Percentiles rank a stretch among this genome's conserved stretches.
Evolutionary conservation across 1,140 invertebrate species (phyloP).

Genomic region (Gryllus bimaculatus): DNA sequence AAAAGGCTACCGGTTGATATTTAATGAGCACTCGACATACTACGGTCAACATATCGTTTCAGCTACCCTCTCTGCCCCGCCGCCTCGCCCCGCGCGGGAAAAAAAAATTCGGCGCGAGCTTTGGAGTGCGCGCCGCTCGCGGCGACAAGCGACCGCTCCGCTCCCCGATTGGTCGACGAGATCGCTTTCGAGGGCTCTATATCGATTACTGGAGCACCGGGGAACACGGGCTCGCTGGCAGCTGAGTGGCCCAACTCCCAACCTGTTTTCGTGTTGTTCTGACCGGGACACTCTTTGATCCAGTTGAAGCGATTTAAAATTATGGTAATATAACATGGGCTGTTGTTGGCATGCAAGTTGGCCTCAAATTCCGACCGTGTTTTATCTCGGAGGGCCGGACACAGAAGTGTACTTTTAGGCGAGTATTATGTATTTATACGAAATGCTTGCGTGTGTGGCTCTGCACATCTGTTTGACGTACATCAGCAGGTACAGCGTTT

Average conservation of each 20-base stretch:
- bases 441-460: too few relatives aligned
- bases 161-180: not conserved
- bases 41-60: not conserved
- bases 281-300: not conserved
- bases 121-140: not conserved
- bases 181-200: not conserved
- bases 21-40: not conserved
- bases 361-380: too few relatives aligned
- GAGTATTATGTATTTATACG: too few relatives aligned
- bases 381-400: too few relatives aligned
- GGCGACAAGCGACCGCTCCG: not conserved
- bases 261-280: not conserved
- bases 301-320: too few relatives aligned
- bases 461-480: too few relatives aligned
- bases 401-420: too few relatives aligned
- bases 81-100: not conserved
- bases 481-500: too few relatives aligned
- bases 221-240: not conserved
- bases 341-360: too few relatives aligned
- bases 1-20: conserved; percentile 4
- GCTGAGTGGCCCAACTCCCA: not conserved
- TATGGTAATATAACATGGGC: too few relatives aligned
- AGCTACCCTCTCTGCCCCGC: too few relatives aligned
- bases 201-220: not conserved
- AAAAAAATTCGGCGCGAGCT: not conserved